These are phyloP conservation scores for Halictus rubicundus DNA, from an alignment of 1,140 invertebrate species.

Conservation along the genomic window DNA sequence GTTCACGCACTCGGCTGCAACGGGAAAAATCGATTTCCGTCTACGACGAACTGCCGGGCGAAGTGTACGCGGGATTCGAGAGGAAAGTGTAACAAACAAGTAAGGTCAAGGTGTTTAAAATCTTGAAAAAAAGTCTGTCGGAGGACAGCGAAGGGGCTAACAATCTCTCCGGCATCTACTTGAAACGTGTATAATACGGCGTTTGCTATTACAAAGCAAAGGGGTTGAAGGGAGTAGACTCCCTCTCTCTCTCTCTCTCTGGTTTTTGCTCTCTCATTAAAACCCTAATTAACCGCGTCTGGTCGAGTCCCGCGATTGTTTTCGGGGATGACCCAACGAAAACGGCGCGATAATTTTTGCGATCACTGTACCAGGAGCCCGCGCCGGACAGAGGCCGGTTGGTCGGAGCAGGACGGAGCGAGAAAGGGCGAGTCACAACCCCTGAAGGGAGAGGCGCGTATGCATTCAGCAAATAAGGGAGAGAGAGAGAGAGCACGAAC, in stretches of 20 bases:
- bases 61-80: no score
- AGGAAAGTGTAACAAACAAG: neutral
- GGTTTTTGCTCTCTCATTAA: slow-evolving; percentile 20
- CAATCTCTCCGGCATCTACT: no score
- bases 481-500: neutral
- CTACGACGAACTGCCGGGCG: no score
- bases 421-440: neutral
- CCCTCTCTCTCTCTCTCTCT: neutral
- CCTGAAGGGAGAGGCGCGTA: neutral
- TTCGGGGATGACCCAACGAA: slow-evolving; percentile 42
- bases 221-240: no score
- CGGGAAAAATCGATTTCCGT: neutral
- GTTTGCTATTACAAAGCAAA: neutral
- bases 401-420: neutral
- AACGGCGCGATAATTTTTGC: slow-evolving; percentile 69
- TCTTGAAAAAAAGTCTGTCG: neutral
- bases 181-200: neutral
- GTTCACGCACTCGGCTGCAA: no score
- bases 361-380: slow-evolving; percentile 52
- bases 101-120: slow-evolving; percentile 8
- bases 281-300: slow-evolving; percentile 60
- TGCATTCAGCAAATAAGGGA: slow-evolving; percentile 7
- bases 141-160: no score
- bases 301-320: slow-evolving; percentile 55
- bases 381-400: slow-evolving; percentile 5